Base-by-base conservation (phyloP, 1,140 invertebrate genomes). In the Metaphire vulgaris region DNA sequence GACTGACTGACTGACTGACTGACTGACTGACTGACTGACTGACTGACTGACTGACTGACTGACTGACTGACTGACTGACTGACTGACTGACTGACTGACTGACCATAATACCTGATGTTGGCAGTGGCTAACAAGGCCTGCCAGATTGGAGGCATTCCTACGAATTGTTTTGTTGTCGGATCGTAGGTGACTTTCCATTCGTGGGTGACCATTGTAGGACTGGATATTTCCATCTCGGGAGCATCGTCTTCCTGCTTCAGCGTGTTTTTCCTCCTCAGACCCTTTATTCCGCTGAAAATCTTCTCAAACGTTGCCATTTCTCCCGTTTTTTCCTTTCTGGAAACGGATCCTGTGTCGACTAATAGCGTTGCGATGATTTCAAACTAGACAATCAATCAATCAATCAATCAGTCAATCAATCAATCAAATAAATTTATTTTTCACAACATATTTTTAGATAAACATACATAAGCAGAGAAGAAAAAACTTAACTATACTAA, bases 161-260 rank as follows among this genome's bases (percentile, higher is more conserved):
- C 91, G 76, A 94, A 84, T 82, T 91, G 89, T 1, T 92, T 92
- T 0, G 92, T 92, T 79, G 90, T 87, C 1, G 89, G 88, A 83
- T 94, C 92, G 79, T 90, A 91, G 74, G 88, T 90, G n/a, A 94
- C 92, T 85, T 95, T 93, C 82, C 93, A 90, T 79, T 92, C 88
- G 80, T 78, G 77, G 2, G 56, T 75, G 1, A 78, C 73, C 56
- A 75, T 75, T 28, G 77, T 78, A 0, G 77, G 77, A 28, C 66
- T 64, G 15, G 73, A 74, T n/a, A 78, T 78, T 28, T 72, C 74
- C 74, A 69, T 67, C n/a, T 33, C 68, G 32, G 30, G 30, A 14
- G 32, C 72, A 12, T 16, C 28, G 6, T n/a, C 30, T 6, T 12
- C 67, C 1, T 68, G 1, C 12, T 30, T 15, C 67, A 30, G 67